Percentiles rank a stretch among this genome's conserved stretches.
These are phyloP conservation scores for Ataeniobius toweri DNA, from an alignment of 2,797 vertebrate species.

Conservation along the genomic window DNA sequence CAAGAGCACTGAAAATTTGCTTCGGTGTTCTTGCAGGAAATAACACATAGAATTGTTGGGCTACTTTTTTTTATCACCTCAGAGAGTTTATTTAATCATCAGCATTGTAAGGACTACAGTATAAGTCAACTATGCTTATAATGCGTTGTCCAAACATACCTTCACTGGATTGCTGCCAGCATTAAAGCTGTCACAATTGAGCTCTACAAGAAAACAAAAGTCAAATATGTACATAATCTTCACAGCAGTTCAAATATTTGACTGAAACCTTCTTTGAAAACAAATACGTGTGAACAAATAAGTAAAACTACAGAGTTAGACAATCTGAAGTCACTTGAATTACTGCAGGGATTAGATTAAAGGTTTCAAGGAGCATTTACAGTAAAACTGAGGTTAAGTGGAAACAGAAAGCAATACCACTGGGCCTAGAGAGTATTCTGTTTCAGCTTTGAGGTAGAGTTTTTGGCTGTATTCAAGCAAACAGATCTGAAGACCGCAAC, in stretches of 20 bases:
- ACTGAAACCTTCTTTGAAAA: not conserved
- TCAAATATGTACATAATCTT: not conserved
- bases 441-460: not conserved
- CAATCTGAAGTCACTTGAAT: conserved; percentile 1
- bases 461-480: not conserved
- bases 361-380: not conserved
- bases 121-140: no score
- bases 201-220: conserved; percentile 50
- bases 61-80: not conserved
- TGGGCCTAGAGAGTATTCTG: not conserved
- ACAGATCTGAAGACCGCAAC: not conserved
- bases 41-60: not conserved
- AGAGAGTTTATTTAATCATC: not conserved
- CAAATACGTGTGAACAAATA: not conserved
- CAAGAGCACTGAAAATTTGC: conserved; percentile 8
- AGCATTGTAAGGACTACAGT: not conserved
- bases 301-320: not conserved
- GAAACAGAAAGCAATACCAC: not conserved
- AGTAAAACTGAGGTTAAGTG: not conserved
- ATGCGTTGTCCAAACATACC: conserved; percentile 39
- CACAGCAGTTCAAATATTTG: not conserved
- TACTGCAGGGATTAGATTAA: not conserved
- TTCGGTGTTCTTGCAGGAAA: not conserved
- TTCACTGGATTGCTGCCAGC: not conserved
- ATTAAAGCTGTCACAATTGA: conserved; percentile 59